A percentile compares a stretch with the other conserved stretches of the same genome.
Conservation (phyloP, 2,797 vertebrate genomes). For the Gobionotothen gibberifrons region DNA sequence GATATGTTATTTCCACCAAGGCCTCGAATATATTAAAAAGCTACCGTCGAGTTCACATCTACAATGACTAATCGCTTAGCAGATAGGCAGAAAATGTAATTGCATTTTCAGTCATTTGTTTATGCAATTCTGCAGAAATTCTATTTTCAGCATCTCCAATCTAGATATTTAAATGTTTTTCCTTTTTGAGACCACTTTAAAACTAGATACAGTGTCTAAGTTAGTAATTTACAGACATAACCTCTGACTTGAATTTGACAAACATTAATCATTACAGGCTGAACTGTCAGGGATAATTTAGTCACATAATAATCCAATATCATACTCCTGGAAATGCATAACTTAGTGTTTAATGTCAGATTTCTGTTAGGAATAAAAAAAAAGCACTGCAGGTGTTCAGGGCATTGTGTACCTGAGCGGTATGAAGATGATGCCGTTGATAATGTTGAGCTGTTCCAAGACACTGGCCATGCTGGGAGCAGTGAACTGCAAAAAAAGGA, state of each 20-base stretch:
- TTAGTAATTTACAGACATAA: too few relatives aligned
- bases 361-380: background rate
- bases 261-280: background rate
- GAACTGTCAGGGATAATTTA: background rate
- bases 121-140: too few relatives aligned
- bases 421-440: constrained; percentile 99
- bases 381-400: background rate
- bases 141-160: too few relatives aligned
- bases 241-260: too few relatives aligned
- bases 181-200: too few relatives aligned
- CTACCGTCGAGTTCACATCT: too few relatives aligned
- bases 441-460: constrained; percentile 97
- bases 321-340: too few relatives aligned
- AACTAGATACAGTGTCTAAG: too few relatives aligned
- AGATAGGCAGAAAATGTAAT: background rate
- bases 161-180: too few relatives aligned
- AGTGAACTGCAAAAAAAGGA: constrained; percentile 88
- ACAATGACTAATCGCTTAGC: background rate
- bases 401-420: constrained; percentile 90
- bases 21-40: background rate
- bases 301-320: background rate
- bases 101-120: background rate
- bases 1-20: background rate
- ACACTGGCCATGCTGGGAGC: constrained; percentile 98
- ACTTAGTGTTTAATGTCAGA: background rate